Base-by-base conservation (phyloP, 1,140 invertebrate species). In the Centruroides sculpturatus region DNA sequence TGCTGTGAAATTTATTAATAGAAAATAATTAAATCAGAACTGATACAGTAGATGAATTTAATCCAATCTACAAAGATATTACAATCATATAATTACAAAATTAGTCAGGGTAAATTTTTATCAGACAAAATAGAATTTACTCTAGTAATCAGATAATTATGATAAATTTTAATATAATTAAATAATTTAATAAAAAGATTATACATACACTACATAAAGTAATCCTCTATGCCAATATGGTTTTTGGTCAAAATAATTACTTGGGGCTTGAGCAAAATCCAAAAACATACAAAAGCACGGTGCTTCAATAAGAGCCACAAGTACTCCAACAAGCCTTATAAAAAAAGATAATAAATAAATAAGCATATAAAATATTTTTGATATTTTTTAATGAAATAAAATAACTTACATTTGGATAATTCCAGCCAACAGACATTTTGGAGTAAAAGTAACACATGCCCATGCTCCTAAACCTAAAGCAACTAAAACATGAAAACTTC, bases 231-330 rank as follows among this genome's bases (percentile, higher is more conserved):
- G 86, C 85, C 89, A 96, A 72, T 88, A 83, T 3, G 91, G 88
- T 67, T 86, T 81, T 52, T 80, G 78, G 67, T 97, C 91, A 52
- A 89, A 82, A 73, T 81, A 85, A 67, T 84, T 82, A 54, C 87
- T 85, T 35, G 93, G 76, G 59, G 79, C 81, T 74, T 92, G 86
- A 60, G 94, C 89, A 77, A 90, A 87, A 71, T 95, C 92, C 64
- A 97, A 82, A 75, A 92, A 97, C 72, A 90, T 80, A 75, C 92
- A 96, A 76, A 92, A 95, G 72, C 88, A 95, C 0, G 92, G 92
- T 10, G 92, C 92, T 76, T 98, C 93, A 68, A 93, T 81, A 5
- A 85, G 80, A 64, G 93, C 79, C 53, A 92, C 82, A 59, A 89
- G 68, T 76, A 94, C 92, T 52, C 90, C 91, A 56, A 85, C 82